Conservation (phyloP, 1,140 invertebrate species). For the Leptoteleia sp. region DNA sequence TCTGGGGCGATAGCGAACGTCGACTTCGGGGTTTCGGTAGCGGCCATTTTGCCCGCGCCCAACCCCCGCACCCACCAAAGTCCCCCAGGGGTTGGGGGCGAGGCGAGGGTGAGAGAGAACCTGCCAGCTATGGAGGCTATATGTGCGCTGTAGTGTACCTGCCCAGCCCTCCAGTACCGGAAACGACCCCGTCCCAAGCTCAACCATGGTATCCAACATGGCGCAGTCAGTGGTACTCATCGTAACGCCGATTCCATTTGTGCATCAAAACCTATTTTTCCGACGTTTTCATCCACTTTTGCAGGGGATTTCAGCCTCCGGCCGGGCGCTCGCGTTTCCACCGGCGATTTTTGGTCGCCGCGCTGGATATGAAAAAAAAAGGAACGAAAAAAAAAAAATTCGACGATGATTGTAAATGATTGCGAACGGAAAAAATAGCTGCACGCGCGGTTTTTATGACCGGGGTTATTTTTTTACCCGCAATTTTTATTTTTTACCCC, state of each 20-base stretch:
- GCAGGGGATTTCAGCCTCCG: not conserved
- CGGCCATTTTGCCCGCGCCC: constrained; percentile 76
- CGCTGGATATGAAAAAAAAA: constrained; percentile 7
- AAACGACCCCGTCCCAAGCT: constrained; percentile 77
- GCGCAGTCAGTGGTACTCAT: constrained; percentile 78
- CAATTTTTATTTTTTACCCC: no score
- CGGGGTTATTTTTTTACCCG: not conserved
- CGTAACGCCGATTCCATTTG: constrained; percentile 33
- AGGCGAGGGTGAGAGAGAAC: no score
- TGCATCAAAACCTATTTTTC: constrained; percentile 56
- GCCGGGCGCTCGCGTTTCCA: not conserved
- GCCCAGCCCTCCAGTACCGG: constrained; percentile 76
- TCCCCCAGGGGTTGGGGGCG: constrained; percentile 70
- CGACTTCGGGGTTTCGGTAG: constrained; percentile 71
- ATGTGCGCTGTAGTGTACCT: constrained; percentile 73
- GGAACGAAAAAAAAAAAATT: no score
- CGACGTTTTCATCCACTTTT: constrained; percentile 32
- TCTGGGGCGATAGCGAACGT: constrained; percentile 74
- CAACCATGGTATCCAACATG: constrained; percentile 78
- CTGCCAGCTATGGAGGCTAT: no score
- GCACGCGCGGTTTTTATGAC: not conserved
- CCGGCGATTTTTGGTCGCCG: constrained; percentile 11
- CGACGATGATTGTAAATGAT: constrained; percentile 29
- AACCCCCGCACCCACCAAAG: constrained; percentile 64
- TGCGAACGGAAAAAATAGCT: constrained; percentile 13